Evolutionary conservation across 2,888 invertebrate genomes (phyloP).

Genomic region (Laspeyria flexula): DNA sequence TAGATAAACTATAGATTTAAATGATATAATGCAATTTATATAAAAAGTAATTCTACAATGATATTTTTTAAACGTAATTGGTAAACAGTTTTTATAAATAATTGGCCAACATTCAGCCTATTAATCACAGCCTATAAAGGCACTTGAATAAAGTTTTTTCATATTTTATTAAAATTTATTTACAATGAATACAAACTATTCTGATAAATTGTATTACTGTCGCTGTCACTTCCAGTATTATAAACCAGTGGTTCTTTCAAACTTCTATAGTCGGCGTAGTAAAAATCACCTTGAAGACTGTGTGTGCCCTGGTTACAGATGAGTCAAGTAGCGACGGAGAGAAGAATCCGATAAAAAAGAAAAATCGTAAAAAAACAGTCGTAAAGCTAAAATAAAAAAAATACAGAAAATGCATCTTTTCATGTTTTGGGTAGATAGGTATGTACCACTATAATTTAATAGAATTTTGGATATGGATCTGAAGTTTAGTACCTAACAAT

Average conservation of each 20-base stretch:
- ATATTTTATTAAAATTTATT: neutral
- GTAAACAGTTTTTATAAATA: constrained; percentile 8
- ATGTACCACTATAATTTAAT: neutral
- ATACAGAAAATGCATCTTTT: constrained; percentile 1
- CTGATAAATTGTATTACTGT: neutral
- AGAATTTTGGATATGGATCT: neutral
- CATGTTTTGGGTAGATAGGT: neutral
- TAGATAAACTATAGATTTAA: too few species aligned
- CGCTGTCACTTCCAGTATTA: neutral
- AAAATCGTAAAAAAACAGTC: neutral
- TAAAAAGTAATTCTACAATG: constrained; percentile 5
- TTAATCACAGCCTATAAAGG: constrained; percentile 48
- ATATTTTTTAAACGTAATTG: neutral
- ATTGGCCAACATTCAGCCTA: constrained; percentile 17
- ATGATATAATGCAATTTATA: constrained; percentile 6
- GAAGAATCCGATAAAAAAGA: neutral
- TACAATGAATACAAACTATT: neutral
- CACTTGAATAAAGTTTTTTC: constrained; percentile 18
- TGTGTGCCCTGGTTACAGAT: constrained; percentile 1
- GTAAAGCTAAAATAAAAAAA: neutral
- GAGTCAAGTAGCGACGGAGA: neutral
- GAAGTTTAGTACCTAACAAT: neutral
- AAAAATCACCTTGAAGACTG: constrained; percentile 1
- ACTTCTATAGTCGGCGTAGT: neutral
- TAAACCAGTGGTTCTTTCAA: neutral